Percentiles rank a stretch among this genome's conserved stretches.
Evolutionary conservation across 2,113 vertebrate species (phyloP).

Genomic region (Ceyx margarethae): DNA sequence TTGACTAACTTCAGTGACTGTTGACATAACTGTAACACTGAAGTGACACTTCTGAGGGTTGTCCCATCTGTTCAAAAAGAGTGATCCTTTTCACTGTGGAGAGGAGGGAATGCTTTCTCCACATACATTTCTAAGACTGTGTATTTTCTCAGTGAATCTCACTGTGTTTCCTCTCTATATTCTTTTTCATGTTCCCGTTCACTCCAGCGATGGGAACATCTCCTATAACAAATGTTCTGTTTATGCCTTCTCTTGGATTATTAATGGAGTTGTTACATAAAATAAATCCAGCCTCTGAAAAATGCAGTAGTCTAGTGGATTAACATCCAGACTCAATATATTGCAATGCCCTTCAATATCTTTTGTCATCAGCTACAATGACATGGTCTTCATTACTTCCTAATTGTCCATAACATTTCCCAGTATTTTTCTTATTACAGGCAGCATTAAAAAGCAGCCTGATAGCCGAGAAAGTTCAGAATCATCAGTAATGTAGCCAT

Average conservation of each 20-base stretch:
- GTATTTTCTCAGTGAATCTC: not conserved
- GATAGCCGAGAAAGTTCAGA: not conserved
- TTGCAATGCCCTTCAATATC: not conserved
- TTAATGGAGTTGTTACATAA: conserved; percentile 13
- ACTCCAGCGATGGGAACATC: not conserved
- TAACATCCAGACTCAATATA: not conserved
- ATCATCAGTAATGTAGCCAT: not conserved
- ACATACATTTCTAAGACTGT: not conserved
- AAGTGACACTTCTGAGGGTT: not conserved
- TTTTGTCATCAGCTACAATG: conserved; percentile 29
- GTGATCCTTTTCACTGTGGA: not conserved
- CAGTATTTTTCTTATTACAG: conserved; percentile 20
- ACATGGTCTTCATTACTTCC: conserved; percentile 27
- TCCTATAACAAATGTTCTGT: not conserved
- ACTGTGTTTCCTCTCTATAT: not conserved
- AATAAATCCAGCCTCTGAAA: not conserved
- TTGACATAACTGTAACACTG: not conserved
- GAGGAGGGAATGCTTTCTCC: not conserved
- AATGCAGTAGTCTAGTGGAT: not conserved
- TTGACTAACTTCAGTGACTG: too few relatives aligned
- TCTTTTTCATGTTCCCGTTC: not conserved
- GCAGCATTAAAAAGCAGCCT: not conserved
- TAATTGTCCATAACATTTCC: conserved; percentile 38
- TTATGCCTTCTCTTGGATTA: not conserved
- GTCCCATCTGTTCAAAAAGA: not conserved